Base-by-base conservation (phyloP, 2,888 invertebrate genomes). In the Carcina quercana region DNA sequence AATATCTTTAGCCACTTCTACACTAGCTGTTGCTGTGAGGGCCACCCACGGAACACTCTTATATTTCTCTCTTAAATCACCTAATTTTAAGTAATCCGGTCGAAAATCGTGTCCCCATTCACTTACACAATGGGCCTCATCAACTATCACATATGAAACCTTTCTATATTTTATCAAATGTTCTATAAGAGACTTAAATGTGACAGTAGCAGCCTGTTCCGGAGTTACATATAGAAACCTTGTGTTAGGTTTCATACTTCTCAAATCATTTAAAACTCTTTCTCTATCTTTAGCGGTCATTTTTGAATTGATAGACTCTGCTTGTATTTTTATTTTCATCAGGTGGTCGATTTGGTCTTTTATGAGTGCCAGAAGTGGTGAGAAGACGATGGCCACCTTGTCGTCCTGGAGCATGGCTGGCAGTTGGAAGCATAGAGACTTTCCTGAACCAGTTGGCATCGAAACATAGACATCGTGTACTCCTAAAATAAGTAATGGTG, bases 31-130 rank as follows among this genome's bases (percentile, higher is more conserved):
- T 0, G 99, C 99, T 5, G 99, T 99, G 26, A 99, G 80, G 0
- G 98, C 98, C 30, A 98, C 86, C 88, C 95, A 94, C 1, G 95
- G 91, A 37, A 96, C 87, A 32, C 86, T 80, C 32, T 87, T 87
- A 61, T 91, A 90, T 42, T 60, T 63, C 38, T 82, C 83, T 50
- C 82, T 58, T 24, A 83, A 49, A 31, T 66, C 52, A 8, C 97
- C 96, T 13, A 99, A 79, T 69, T 95, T 95, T 13, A 98, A 85
- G 68, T 98, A 99, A 70, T 96, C 96, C 0, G 96, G 96, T 5
- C 97, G 86, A 68, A 99, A 99, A 72, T 98, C 98, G 75, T 98
- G 98, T 0, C 99, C 99, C 99, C 98, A 99, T 56, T 98, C 94
- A 53, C 96, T 97, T 0, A 99, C 96, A 80, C 97, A 97, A 75